Base-by-base conservation (phyloP, 2,888 invertebrate genomes). In the Conomelus anceps region DNA sequence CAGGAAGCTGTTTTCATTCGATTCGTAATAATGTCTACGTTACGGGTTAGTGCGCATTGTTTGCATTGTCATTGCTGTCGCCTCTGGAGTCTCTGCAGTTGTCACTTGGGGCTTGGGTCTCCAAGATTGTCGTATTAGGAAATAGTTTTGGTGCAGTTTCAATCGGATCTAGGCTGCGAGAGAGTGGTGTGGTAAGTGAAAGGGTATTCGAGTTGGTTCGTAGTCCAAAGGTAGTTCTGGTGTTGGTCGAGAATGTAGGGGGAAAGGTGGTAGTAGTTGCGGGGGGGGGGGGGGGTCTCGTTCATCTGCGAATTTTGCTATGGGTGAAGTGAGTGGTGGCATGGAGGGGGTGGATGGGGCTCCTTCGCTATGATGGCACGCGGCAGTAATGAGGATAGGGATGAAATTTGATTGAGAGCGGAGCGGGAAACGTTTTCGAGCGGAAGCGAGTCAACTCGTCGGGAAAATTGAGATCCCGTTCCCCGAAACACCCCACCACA, bases 401-500 rank as follows among this genome's bases (percentile, higher is more conserved):
- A 86, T 86, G 86, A 86, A 86, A 86, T 86, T 86, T 86, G 86
- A 86, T 86, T 23, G 86, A 86, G 86, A 86, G 29, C 22, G 86
- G 23, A 86, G 24, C 23, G 86, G 23, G 86, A 29, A 86, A 29
- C 24, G 23, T 29, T 23, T 24, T 26, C 86, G n/a, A 23, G 26
- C 86, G 86, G 86, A 86, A 86, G 29, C 86, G 24, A 86, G 86
- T 86, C 86, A 23, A 23, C 86, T 86, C 86, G 86, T 29, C 29
- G 29, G 86, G 86, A 86, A 86, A 86, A 86, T 63, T 86, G 86
- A 86, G 86, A 86, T 86, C 26, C 86, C 63, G 63, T 63, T 63
- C 63, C 63, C n/a, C 63, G 6, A 20, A n/a, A n/a, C 7, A 63
- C 63, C 63, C 63, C 63, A 6, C 6, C n/a, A 4, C 63, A 20